Conservation (phyloP, 2,113 vertebrate species). For the Amazona vittata region DNA sequence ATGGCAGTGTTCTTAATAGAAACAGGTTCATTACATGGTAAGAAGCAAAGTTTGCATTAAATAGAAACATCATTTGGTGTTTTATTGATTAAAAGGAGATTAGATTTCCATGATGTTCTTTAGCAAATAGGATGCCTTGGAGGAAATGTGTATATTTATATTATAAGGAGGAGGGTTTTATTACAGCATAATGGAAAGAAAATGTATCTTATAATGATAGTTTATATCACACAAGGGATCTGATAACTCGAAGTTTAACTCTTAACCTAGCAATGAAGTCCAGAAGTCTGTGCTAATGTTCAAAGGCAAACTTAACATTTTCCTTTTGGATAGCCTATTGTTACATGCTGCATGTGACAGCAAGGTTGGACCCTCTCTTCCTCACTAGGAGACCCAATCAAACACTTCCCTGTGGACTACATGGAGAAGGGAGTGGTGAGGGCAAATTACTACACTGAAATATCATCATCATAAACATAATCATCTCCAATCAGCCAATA, state of each 20-base stretch:
- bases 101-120: constrained; percentile 73
- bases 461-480: background rate
- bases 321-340: background rate
- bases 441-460: background rate
- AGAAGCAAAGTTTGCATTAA: constrained; percentile 74
- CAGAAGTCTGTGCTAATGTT: constrained; percentile 4
- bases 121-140: constrained; percentile 71
- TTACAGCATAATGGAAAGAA: constrained; percentile 73
- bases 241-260: constrained; percentile 66
- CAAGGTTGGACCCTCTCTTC: background rate
- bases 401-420: background rate
- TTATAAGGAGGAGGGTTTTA: constrained; percentile 71
- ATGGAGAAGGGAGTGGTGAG: background rate
- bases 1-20: constrained; percentile 70
- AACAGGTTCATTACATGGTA: constrained; percentile 73
- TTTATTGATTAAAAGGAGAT: constrained; percentile 76
- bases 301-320: background rate
- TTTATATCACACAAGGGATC: constrained; percentile 72
- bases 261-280: constrained; percentile 47
- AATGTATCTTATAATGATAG: constrained; percentile 72
- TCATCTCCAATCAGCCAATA: background rate
- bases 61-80: constrained; percentile 77
- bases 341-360: background rate
- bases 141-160: constrained; percentile 77
- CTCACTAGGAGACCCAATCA: background rate